These are phyloP conservation scores for Hydropotes inermis DNA, from an alignment of 2,113 vertebrate genomes.

Conservation along the genomic window DNA sequence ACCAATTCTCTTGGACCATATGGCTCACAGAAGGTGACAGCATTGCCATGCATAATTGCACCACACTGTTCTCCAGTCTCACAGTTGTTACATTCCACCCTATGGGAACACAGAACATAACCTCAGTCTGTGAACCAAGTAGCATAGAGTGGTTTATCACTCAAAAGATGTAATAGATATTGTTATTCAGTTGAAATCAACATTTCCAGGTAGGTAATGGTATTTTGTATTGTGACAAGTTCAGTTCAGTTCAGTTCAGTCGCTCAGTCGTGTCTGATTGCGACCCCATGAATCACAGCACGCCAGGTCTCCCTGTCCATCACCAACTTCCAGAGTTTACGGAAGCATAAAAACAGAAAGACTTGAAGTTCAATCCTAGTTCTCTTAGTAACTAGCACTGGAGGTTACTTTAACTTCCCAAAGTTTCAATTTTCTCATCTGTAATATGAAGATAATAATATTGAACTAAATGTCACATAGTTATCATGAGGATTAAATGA, in stretches of 20 bases:
- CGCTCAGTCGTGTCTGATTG: too few species aligned
- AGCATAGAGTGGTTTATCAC: fast-evolving
- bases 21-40: slow-evolving; percentile 94
- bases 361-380: neutral
- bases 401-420: slow-evolving; percentile 1
- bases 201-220: neutral
- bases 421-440: neutral
- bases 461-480: neutral
- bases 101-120: slow-evolving; percentile 74
- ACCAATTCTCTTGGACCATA: slow-evolving; percentile 95
- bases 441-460: neutral
- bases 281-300: too few species aligned
- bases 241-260: too few species aligned
- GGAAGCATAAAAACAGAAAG: neutral
- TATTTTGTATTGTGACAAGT: neutral
- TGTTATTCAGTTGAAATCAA: neutral
- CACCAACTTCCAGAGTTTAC: too few species aligned
- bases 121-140: neutral
- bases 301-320: too few species aligned
- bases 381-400: neutral
- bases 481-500: neutral
- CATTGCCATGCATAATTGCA: slow-evolving; percentile 91
- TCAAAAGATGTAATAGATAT: neutral
- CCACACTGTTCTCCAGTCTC: slow-evolving; percentile 93
- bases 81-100: slow-evolving; percentile 93